Base-by-base conservation (phyloP, 2,888 invertebrate genomes). In the Drosophila acutilabella region DNA sequence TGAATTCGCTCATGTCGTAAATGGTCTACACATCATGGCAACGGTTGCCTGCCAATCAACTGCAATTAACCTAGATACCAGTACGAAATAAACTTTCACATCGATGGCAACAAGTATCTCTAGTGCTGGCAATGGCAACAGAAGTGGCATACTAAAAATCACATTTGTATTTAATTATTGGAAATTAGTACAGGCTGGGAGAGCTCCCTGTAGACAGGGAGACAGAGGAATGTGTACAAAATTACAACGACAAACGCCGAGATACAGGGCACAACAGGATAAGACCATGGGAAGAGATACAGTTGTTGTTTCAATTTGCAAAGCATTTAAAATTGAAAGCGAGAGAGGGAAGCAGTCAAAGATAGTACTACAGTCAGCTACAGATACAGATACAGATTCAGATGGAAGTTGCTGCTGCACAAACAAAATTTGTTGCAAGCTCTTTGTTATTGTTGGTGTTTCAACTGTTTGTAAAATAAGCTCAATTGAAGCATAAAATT, bases 401-500 rank as follows among this genome's bases (percentile, higher is more conserved):
- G 16, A 40, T 13, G 20, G 26, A 48, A 52, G 26, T 42, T 33
- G 3, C 30, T 41, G 51, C 26, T 48, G 48, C 52, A 47, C 16
- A 36, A 33, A 6, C 59, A 42, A 26, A 67, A 71, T 73, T 62
- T 57, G 66, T 66, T 64, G 73, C 65, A 20, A 67, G 67, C 42
- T 67, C 42, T 18, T 60, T 14, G 41, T 26, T 6, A 36, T 13
- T 18, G n/a, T n/a, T 53, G 47, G 10, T 57, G 54, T 18, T 64
- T 53, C 4, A 54, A 64, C 41, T 70, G 73, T 13, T 56, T 81
- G 78, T 78, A 81, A 66, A 88, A 77, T 74, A 81, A 83, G 80
- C 84, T 78, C 81, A 78, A 86, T 78, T 77, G 74, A 84, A 71
- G 88, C 88, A 85, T 81, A 87, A 88, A 88, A 88, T 83, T 85